A percentile compares a stretch with the other conserved stretches of the same genome.
Conservation (phyloP, 2,888 invertebrate genomes). For the Torymus tubicola region DNA sequence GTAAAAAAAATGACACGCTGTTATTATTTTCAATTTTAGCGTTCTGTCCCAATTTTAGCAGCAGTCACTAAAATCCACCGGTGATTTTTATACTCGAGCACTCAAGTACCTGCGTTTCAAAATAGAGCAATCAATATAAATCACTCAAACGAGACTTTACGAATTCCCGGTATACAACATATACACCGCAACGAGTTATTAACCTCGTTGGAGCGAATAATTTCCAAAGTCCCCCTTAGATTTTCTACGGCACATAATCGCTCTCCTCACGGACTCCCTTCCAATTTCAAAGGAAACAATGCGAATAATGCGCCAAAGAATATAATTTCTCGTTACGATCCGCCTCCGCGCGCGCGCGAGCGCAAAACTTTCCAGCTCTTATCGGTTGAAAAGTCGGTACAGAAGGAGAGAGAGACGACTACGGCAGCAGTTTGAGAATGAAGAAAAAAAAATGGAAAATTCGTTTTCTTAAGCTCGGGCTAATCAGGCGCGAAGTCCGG, state of each 20-base stretch:
- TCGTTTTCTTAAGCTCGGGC: conserved; percentile 4
- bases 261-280: not conserved
- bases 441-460: conserved; percentile 1
- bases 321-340: not conserved
- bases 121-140: not conserved
- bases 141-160: not conserved
- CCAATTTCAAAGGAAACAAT: not conserved
- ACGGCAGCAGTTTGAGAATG: too few species aligned
- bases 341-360: not conserved
- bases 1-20: too few species aligned
- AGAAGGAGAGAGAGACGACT: too few species aligned
- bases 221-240: not conserved
- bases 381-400: not conserved
- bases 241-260: not conserved
- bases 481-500: conserved; percentile 22
- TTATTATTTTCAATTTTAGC: too few species aligned
- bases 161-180: too few species aligned
- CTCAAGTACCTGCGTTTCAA: not conserved
- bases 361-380: not conserved
- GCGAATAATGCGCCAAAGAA: conserved; percentile 8
- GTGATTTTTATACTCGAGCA: not conserved
- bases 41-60: too few species aligned
- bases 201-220: not conserved
- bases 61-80: not conserved
- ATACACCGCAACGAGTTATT: not conserved